These are phyloP conservation scores for Mugil cephalus DNA, from an alignment of 2,113 vertebrate species.

Conservation along the genomic window DNA sequence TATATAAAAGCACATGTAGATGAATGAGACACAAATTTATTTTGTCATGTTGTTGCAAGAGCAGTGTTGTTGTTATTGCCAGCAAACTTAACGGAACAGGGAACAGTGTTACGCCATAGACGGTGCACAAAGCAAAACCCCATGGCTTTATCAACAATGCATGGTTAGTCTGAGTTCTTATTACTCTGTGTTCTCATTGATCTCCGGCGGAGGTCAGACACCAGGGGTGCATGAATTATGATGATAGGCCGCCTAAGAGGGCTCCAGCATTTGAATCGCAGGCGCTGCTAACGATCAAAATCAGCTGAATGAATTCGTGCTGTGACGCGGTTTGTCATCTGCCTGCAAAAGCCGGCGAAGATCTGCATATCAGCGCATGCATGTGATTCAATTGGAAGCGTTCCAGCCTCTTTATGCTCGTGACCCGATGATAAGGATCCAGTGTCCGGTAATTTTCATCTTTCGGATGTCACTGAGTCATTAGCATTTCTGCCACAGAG, in stretches of 20 bases:
- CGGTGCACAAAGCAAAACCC: not conserved
- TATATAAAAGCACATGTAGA: too few species aligned
- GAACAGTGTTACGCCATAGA: not conserved
- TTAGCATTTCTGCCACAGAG: too few species aligned
- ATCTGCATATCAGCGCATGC: too few species aligned
- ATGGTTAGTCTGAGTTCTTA: not conserved
- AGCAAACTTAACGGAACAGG: not conserved
- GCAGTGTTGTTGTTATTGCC: too few species aligned
- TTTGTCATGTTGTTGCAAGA: not conserved
- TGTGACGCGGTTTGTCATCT: not conserved
- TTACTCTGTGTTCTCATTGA: conserved; percentile 28
- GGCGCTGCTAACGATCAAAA: not conserved
- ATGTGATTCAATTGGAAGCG: too few species aligned
- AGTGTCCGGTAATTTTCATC: too few species aligned
- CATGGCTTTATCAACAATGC: conserved; percentile 8
- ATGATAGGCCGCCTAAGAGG: not conserved
- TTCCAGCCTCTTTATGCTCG: too few species aligned
- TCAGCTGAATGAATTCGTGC: not conserved
- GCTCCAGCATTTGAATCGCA: not conserved
- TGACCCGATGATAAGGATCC: too few species aligned
- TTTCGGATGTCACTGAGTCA: too few species aligned
- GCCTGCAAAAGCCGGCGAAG: not conserved
- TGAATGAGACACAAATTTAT: too few species aligned
- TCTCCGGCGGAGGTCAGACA: not conserved
- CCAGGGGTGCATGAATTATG: not conserved